Evolutionary conservation across 1,140 invertebrate species (phyloP).

Genomic region (Cydia amplana): DNA sequence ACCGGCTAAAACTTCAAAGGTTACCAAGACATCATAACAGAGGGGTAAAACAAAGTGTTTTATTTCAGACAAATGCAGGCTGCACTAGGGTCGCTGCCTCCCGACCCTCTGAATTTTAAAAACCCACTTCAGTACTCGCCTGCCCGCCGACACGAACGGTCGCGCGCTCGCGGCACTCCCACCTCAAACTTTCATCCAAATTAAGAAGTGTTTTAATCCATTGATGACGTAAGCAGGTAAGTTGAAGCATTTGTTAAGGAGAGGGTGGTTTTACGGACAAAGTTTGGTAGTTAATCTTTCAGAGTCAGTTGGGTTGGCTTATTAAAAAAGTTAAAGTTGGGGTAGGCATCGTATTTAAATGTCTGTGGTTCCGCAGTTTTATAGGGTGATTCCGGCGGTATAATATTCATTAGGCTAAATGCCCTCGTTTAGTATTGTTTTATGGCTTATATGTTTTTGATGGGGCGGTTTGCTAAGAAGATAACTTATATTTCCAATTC

Average conservation of each 20-base stretch:
- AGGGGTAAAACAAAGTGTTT: neutral
- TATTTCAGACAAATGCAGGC: constrained; percentile 17
- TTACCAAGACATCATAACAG: neutral
- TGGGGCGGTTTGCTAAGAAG: neutral
- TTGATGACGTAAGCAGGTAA: constrained; percentile 30
- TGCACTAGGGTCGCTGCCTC: constrained; percentile 14
- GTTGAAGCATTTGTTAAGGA: neutral
- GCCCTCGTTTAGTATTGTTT: constrained; percentile 19
- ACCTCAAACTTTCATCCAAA: neutral
- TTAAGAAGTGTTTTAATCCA: constrained; percentile 18
- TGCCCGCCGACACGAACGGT: neutral
- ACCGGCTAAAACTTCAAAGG: neutral
- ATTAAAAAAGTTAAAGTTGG: constrained; percentile 29
- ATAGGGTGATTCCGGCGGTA: constrained; percentile 3
- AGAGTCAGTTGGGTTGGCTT: constrained; percentile 10
- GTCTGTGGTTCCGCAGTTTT: constrained; percentile 14
- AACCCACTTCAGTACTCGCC: constrained; percentile 13
- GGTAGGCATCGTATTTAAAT: neutral
- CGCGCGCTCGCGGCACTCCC: constrained; percentile 1
- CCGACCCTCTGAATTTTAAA: constrained; percentile 26
- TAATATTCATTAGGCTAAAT: constrained; percentile 23
- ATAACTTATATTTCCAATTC: neutral
- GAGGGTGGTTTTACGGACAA: neutral
- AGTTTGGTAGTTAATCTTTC: constrained; percentile 29
- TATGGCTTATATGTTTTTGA: constrained; percentile 14